A percentile compares a stretch with the other conserved stretches of the same genome.
These are phyloP conservation scores for Clamator glandarius DNA, from an alignment of 2,797 vertebrate genomes.

Conservation along the genomic window DNA sequence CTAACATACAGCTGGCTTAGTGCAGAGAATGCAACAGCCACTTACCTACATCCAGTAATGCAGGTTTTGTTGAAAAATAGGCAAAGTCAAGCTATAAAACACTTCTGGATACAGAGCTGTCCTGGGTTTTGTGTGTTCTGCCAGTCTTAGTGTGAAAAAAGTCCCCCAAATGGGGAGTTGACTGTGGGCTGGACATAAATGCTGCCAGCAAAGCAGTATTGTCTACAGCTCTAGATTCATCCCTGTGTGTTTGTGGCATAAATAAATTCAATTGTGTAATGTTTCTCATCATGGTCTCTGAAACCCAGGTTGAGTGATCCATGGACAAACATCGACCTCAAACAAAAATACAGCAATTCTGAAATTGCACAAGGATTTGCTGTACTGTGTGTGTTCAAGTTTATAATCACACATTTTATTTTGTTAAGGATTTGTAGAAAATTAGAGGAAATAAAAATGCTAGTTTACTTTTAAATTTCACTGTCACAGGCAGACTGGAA, in stretches of 20 bases:
- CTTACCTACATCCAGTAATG: background rate
- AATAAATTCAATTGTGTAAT: background rate
- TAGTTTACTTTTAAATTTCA: background rate
- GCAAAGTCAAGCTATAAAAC: background rate
- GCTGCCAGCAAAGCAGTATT: background rate
- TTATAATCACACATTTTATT: background rate
- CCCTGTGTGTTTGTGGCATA: background rate
- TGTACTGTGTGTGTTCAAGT: accelerated
- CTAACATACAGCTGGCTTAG: background rate
- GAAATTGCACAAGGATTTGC: background rate
- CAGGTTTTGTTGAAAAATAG: background rate
- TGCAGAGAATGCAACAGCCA: accelerated
- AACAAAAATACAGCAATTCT: background rate
- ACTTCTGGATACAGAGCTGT: background rate
- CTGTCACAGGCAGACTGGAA: background rate
- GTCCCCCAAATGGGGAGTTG: accelerated
- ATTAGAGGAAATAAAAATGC: background rate
- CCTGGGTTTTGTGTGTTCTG: background rate
- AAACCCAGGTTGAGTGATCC: background rate
- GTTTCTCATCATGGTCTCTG: background rate
- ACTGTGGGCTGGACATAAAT: background rate
- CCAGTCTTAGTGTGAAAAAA: background rate
- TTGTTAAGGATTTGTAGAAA: background rate
- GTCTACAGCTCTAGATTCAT: background rate
- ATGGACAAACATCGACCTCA: background rate